Percentiles rank a stretch among this genome's conserved stretches.
These are phyloP conservation scores for Serilophus lunatus DNA, from an alignment of 2,113 vertebrate genomes.

Conservation along the genomic window DNA sequence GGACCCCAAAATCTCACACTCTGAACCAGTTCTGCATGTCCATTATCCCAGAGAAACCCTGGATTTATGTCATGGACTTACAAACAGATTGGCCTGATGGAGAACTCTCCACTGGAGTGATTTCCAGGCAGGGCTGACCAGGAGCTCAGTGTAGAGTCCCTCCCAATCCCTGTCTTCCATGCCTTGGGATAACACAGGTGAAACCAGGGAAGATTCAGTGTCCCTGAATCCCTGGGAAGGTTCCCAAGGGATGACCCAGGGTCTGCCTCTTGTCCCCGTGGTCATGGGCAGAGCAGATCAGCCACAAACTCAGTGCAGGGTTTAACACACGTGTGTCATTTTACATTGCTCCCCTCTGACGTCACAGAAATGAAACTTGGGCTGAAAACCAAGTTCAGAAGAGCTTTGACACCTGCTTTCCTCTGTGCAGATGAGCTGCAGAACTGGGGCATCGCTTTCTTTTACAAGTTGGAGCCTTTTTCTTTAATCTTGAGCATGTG, in stretches of 20 bases:
- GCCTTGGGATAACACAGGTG: background rate
- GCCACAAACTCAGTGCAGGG: background rate
- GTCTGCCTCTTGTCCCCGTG: background rate
- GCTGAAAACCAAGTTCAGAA: background rate
- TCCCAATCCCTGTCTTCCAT: too few relatives aligned
- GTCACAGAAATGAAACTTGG: background rate
- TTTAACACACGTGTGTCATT: background rate
- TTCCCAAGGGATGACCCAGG: background rate
- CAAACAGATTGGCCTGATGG: background rate
- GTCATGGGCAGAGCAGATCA: background rate
- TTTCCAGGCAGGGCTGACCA: background rate
- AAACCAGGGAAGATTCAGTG: background rate
- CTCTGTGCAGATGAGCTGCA: background rate
- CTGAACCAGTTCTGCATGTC: background rate
- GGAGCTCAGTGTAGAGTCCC: background rate
- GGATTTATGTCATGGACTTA: background rate
- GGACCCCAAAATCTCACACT: background rate
- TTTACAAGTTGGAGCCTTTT: background rate
- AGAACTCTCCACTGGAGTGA: background rate
- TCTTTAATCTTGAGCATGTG: background rate
- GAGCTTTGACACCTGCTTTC: background rate
- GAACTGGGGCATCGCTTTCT: background rate
- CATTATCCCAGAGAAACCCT: background rate
- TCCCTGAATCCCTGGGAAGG: background rate
- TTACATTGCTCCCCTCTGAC: constrained; percentile 14